Conservation (phyloP, 2,888 invertebrate genomes). For the Cybosia mesomella region DNA sequence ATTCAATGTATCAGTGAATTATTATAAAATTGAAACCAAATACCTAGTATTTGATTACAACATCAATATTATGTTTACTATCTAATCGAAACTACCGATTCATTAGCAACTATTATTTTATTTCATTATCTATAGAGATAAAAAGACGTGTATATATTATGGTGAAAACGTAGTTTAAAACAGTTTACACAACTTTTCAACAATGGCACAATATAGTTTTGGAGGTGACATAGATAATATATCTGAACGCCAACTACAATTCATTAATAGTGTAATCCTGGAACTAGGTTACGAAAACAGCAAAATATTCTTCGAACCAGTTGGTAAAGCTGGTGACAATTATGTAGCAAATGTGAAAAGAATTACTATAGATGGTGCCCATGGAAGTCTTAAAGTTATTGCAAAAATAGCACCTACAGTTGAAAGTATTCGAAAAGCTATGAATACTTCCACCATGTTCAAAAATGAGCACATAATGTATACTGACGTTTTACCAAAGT, state of each 20-base stretch:
- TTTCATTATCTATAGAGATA: not conserved
- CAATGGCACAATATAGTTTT: slow-evolving; percentile 51
- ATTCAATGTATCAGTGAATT: no score
- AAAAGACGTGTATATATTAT: not conserved
- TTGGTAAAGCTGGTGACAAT: slow-evolving; percentile 61
- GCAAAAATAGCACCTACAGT: slow-evolving; percentile 60
- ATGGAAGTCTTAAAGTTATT: slow-evolving; percentile 51
- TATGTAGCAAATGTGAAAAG: slow-evolving; percentile 54
- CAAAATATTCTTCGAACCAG: slow-evolving; percentile 51
- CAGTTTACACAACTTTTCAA: slow-evolving; percentile 11
- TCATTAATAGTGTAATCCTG: slow-evolving; percentile 54
- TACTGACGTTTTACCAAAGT: slow-evolving; percentile 57
- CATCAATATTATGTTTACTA: not conserved
- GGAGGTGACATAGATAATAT: slow-evolving; percentile 54
- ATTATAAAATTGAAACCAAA: no score
- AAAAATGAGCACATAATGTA: slow-evolving; percentile 62
- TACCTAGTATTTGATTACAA: not conserved
- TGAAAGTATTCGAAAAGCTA: slow-evolving; percentile 40
- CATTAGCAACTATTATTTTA: not conserved
- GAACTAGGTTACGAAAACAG: slow-evolving; percentile 49
- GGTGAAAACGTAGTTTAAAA: not conserved
- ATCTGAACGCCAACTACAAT: slow-evolving; percentile 53
- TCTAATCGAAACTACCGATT: not conserved
- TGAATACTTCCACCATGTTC: slow-evolving; percentile 46
- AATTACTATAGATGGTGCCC: slow-evolving; percentile 48